Base-by-base conservation (phyloP, 2,113 vertebrate species). In the Pyxicephalus adspersus region DNA sequence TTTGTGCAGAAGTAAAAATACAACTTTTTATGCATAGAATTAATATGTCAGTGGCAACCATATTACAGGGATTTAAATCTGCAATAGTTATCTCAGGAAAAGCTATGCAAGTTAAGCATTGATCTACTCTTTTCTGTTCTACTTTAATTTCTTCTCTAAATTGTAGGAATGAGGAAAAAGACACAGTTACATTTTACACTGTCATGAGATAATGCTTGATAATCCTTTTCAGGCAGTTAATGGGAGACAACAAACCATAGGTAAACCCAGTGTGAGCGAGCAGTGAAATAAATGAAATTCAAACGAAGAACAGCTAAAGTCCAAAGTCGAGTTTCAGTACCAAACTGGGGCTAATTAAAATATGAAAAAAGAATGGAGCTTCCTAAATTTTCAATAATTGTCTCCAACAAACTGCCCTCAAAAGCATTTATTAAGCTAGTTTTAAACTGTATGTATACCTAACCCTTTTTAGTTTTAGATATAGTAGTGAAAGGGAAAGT, bases 181-280 rank as follows among this genome's bases (percentile, higher is more conserved):
- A 7, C 51, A 68, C 22, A 16, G 17, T 64, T 77, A 70, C 51
- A 2, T 63, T 2, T 6, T 64, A 70, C 15, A 20, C 1, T 22
- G 22, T 60, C 51, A 80, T 80, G 54, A 68, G 66, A 71, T 52
- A 20, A 29, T 45, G 34, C n/a, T 55, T 8, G 58, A 4, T 75
- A 75, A 74, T 75, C 80, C 29, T 26, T 64, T 25, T 26, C 16
- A 81, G 22, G 26, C 25, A 51, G 26, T 52, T 64, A 72, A 71
- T 64, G 9, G 54, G 17, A 13, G 8, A 75, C 22, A 75, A 75
- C n/a, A 60, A 80, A 58, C 29, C 20, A 22, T 13, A 51, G 23
- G n/a, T 51, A 60, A 60, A 79, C 29, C 28, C 28, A 55, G 16
- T 22, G 16, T n/a, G 23, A 70, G 65, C 28, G 19, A n/a, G 51